Evolutionary conservation across 2,888 invertebrate species (phyloP).

Genomic region (Zygothrica quintamaculata): DNA sequence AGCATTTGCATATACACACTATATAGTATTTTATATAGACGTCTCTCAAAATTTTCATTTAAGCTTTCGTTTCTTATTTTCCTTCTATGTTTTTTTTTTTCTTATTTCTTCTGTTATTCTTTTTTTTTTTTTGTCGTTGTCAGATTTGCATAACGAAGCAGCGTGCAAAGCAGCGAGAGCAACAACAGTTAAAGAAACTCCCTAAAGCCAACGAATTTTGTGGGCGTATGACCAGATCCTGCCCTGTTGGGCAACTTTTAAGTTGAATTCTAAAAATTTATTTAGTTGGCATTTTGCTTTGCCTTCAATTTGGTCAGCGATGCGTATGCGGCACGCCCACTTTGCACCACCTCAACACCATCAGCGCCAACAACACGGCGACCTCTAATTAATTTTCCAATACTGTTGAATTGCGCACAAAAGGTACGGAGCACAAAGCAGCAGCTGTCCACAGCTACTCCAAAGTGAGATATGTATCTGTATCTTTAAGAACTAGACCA

Average conservation of each 20-base stretch:
- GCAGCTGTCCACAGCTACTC: conserved; percentile 43
- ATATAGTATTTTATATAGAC: conserved; percentile 59
- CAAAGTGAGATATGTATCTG: conserved; percentile 24
- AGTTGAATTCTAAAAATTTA: conserved; percentile 49
- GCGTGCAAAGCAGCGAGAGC: conserved; percentile 35
- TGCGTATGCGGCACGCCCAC: conserved; percentile 48
- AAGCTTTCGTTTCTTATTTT: conserved; percentile 37
- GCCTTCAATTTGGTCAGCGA: conserved; percentile 60
- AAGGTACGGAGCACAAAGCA: conserved; percentile 40
- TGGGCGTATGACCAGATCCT: conserved; percentile 27
- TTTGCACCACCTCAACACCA: not conserved
- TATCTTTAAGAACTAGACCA: conserved; percentile 50
- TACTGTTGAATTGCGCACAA: conserved; percentile 36
- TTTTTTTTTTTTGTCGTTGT: conserved; percentile 24
- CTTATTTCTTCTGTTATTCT: conserved; percentile 26
- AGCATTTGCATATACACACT: conserved; percentile 70
- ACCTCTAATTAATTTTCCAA: conserved; percentile 75
- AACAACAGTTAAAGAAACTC: conserved; percentile 2
- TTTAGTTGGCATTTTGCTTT: conserved; percentile 65
- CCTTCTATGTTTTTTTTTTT: conserved; percentile 43
- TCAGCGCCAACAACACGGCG: conserved; percentile 2
- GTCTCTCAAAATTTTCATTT: conserved; percentile 69
- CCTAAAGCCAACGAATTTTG: conserved; percentile 1
- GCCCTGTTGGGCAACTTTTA: conserved; percentile 39
- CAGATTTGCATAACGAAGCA: conserved; percentile 80